Percentiles rank a stretch among this genome's conserved stretches.
Evolutionary conservation across 64 coral and sea anemone species (phyloP).

Genomic region (Exaiptasia diaphana): DNA sequence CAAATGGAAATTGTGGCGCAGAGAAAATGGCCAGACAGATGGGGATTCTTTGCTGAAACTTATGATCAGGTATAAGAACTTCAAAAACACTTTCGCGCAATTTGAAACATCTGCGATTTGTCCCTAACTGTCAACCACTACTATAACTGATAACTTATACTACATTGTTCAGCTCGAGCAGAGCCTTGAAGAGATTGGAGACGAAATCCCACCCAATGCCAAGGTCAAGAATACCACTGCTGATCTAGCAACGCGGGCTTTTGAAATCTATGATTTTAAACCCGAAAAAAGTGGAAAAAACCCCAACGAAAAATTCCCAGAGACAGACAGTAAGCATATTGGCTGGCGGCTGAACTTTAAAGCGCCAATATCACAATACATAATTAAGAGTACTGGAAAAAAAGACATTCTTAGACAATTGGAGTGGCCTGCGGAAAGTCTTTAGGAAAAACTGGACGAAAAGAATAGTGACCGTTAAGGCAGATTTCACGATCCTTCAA

Average conservation of each 20-base stretch:
- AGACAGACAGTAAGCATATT: constrained; percentile 13
- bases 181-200: too few relatives aligned
- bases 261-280: too few relatives aligned
- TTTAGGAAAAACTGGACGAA: background rate
- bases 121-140: too few relatives aligned
- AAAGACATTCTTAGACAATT: constrained; percentile 10
- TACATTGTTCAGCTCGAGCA: too few relatives aligned
- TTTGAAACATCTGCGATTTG: too few relatives aligned
- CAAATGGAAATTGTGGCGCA: constrained; percentile 37
- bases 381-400: background rate
- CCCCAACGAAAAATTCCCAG: background rate
- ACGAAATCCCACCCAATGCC: too few relatives aligned
- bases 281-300: background rate
- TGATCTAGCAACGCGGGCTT: too few relatives aligned
- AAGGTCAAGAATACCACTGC: too few relatives aligned
- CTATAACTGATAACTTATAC: too few relatives aligned
- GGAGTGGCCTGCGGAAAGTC: background rate
- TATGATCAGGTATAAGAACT: constrained; percentile 42
- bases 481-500: background rate
- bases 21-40: constrained; percentile 61
- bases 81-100: too few relatives aligned
- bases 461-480: background rate
- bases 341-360: background rate
- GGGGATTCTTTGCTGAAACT: constrained; percentile 47
- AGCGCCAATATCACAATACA: background rate